Evolutionary conservation across 2,113 vertebrate species (phyloP).

Genomic region (Onychorhynchus coronatus): DNA sequence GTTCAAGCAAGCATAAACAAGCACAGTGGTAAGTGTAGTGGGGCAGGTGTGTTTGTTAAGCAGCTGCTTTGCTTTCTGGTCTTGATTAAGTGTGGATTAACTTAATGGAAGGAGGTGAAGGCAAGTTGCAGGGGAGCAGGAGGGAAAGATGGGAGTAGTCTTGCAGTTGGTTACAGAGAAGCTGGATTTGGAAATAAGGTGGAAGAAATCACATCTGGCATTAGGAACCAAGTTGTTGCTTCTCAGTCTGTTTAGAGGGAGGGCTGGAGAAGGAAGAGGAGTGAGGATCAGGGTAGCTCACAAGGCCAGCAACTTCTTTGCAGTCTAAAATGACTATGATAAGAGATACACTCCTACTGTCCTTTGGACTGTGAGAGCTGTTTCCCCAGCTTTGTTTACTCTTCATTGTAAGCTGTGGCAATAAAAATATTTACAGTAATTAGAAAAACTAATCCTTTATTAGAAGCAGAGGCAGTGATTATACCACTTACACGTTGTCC

Average conservation of each 20-base stretch:
- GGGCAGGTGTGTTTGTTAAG: not conserved
- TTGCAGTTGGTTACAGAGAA: not conserved
- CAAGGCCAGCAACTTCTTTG: not conserved
- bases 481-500: constrained; percentile 6
- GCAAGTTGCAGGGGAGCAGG: not conserved
- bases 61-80: not conserved
- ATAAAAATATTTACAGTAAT: constrained; percentile 52
- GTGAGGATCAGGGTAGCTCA: not conserved
- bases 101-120: not conserved
- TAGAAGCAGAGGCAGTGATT: constrained; percentile 41
- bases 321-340: not conserved
- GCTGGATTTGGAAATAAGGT: not conserved
- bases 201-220: not conserved
- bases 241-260: not conserved
- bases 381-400: constrained; percentile 30
- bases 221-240: not conserved
- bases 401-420: constrained; percentile 9
- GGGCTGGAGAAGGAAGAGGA: not conserved
- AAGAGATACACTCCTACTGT: not conserved
- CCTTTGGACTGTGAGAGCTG: not conserved
- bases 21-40: not conserved
- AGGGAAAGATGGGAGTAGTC: not conserved
- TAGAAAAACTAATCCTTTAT: constrained; percentile 45
- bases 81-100: not conserved
- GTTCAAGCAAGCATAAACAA: not conserved